Evolutionary conservation across 2,797 vertebrate genomes (phyloP).

Genomic region (Mycteria americana): DNA sequence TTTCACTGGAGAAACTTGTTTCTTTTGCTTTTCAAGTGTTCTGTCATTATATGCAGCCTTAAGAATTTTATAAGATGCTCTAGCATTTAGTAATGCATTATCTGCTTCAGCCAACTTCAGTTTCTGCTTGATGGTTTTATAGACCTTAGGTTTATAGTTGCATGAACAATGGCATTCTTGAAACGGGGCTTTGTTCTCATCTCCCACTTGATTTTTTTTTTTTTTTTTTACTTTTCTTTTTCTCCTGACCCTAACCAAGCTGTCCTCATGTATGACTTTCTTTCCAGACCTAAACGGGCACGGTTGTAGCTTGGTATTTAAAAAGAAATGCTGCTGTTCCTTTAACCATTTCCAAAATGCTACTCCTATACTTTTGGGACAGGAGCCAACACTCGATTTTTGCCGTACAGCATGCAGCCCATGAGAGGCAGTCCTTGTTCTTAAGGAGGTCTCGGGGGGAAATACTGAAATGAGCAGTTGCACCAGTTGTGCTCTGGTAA

Average conservation of each 20-base stretch:
- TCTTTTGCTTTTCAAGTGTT: background rate
- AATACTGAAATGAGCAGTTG: background rate
- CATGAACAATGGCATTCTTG: constrained; percentile 6
- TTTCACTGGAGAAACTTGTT: background rate
- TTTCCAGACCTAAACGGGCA: background rate
- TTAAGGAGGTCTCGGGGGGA: constrained; percentile 13
- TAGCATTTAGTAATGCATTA: background rate
- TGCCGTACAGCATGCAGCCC: background rate
- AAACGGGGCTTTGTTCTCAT: constrained; percentile 7
- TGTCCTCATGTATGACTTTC: background rate
- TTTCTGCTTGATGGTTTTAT: constrained; percentile 57
- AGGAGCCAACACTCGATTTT: background rate
- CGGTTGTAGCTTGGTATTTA: background rate
- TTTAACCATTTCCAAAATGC: constrained; percentile 38
- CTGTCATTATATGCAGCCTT: background rate
- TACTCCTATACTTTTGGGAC: background rate
- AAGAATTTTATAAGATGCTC: background rate
- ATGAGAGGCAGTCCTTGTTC: background rate
- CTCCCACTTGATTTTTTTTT: background rate
- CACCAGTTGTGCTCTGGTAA: background rate
- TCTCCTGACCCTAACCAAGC: background rate
- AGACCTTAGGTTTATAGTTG: constrained; percentile 46
- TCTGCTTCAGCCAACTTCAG: constrained; percentile 17
- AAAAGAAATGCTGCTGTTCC: background rate
- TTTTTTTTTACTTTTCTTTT: background rate